Percentiles rank a stretch among this genome's conserved stretches.
Conservation (phyloP, 2,888 invertebrate genomes). For the Dicyrtoma fusca region DNA sequence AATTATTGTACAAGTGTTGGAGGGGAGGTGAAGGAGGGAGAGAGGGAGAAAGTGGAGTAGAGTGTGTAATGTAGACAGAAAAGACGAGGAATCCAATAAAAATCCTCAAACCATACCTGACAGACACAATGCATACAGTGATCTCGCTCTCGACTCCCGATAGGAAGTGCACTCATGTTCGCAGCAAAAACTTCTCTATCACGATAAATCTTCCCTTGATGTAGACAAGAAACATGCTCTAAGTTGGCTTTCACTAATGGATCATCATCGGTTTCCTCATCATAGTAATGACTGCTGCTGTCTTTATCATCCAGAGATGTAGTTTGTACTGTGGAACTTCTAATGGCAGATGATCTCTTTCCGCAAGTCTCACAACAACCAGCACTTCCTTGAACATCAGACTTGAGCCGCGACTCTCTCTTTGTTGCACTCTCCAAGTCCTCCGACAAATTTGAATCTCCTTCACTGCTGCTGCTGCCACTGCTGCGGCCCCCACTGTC, state of each 20-base stretch:
- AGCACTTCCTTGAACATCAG: slow-evolving; percentile 12
- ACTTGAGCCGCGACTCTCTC: background rate
- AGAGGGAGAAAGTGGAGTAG: background rate
- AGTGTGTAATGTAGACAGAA: background rate
- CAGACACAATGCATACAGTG: slow-evolving; percentile 62
- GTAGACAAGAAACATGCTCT: slow-evolving; percentile 57
- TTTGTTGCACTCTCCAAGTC: background rate
- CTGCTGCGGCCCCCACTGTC: background rate
- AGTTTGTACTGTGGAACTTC: slow-evolving; percentile 14
- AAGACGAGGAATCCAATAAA: background rate
- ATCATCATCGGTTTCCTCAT: slow-evolving; percentile 34
- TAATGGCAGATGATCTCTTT: slow-evolving; percentile 28
- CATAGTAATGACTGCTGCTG: slow-evolving; percentile 33
- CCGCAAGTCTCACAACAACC: slow-evolving; percentile 34
- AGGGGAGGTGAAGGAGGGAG: background rate
- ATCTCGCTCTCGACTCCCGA: slow-evolving; percentile 57
- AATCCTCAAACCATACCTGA: slow-evolving; percentile 57
- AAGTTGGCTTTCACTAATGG: slow-evolving; percentile 28
- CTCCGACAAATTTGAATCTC: background rate
- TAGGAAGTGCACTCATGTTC: slow-evolving; percentile 59
- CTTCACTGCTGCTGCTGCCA: background rate
- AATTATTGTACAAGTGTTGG: too few species aligned
- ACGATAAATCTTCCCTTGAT: slow-evolving; percentile 58
- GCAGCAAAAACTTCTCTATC: slow-evolving; percentile 60
- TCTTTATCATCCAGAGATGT: slow-evolving; percentile 26